Conservation (phyloP, 2,888 invertebrate species). For the Erebia ligea region DNA sequence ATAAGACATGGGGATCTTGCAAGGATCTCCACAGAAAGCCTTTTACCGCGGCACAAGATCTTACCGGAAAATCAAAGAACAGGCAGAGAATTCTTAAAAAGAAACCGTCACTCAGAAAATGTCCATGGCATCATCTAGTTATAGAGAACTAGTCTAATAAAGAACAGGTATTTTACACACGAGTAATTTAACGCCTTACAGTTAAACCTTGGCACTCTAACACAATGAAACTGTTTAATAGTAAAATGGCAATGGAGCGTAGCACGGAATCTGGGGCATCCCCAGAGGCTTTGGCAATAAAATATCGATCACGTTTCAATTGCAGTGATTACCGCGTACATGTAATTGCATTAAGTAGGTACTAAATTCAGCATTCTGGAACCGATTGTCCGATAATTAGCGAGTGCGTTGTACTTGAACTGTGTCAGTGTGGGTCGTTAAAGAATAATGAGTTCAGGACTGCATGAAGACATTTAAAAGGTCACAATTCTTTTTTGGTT, state of each 20-base stretch:
- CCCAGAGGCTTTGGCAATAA: conserved; percentile 43
- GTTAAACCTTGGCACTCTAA: conserved; percentile 30
- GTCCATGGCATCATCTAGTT: no score
- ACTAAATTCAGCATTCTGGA: conserved; percentile 36
- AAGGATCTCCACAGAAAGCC: no score
- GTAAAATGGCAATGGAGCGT: conserved; percentile 38
- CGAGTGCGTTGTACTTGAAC: conserved; percentile 18
- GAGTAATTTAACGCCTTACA: neutral
- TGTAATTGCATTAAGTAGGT: conserved; percentile 30
- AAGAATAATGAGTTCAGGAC: neutral
- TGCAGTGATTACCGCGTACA: conserved; percentile 35
- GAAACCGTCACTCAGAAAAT: no score
- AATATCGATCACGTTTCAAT: conserved; percentile 41
- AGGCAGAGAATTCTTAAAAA: no score
- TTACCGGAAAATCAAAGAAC: no score
- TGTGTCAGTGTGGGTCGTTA: neutral
- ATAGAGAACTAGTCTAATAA: no score
- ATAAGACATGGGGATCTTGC: no score
- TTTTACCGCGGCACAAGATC: no score
- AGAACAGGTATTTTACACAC: neutral
- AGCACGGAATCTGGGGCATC: conserved; percentile 37
- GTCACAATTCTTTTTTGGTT: neutral
- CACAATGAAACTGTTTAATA: conserved; percentile 31
- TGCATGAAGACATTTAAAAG: neutral
- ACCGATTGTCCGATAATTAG: conserved; percentile 29